Conservation (phyloP, 2,113 vertebrate species). For the Herpetotheres cachinnans region DNA sequence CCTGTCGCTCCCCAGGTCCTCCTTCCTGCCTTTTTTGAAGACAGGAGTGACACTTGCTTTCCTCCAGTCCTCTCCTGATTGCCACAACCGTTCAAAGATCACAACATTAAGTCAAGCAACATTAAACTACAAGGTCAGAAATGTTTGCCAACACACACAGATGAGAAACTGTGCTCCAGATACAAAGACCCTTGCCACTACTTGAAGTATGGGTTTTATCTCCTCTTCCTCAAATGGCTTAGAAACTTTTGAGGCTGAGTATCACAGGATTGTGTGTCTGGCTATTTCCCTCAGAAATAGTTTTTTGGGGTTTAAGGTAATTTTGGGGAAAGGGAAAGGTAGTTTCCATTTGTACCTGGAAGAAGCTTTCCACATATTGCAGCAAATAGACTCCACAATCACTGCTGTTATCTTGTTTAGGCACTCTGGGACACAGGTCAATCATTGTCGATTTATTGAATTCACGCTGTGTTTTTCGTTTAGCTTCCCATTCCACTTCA, state of each 20-base stretch:
- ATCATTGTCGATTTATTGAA: constrained; percentile 85
- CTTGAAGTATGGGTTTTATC: background rate
- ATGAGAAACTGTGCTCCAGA: background rate
- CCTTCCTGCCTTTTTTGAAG: too few relatives aligned
- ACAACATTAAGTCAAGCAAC: background rate
- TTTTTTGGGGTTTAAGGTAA: background rate
- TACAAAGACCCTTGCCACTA: background rate
- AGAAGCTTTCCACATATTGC: constrained; percentile 94
- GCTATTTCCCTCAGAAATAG: background rate
- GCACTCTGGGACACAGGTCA: constrained; percentile 86
- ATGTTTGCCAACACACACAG: background rate
- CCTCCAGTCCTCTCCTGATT: too few relatives aligned
- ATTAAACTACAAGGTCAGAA: background rate
- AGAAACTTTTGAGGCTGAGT: background rate
- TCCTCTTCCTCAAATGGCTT: background rate
- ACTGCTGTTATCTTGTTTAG: constrained; percentile 94
- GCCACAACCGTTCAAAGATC: too few relatives aligned
- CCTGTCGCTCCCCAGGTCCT: too few relatives aligned
- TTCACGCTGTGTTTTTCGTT: constrained; percentile 77
- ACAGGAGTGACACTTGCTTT: too few relatives aligned
- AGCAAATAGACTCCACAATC: constrained; percentile 95
- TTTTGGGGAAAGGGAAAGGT: background rate
- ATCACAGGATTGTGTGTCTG: background rate
- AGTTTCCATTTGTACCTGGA: constrained; percentile 79
- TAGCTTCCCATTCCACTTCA: constrained; percentile 90